These are phyloP conservation scores for Pitta sordida DNA, from an alignment of 2,113 vertebrate species.

Conservation along the genomic window DNA sequence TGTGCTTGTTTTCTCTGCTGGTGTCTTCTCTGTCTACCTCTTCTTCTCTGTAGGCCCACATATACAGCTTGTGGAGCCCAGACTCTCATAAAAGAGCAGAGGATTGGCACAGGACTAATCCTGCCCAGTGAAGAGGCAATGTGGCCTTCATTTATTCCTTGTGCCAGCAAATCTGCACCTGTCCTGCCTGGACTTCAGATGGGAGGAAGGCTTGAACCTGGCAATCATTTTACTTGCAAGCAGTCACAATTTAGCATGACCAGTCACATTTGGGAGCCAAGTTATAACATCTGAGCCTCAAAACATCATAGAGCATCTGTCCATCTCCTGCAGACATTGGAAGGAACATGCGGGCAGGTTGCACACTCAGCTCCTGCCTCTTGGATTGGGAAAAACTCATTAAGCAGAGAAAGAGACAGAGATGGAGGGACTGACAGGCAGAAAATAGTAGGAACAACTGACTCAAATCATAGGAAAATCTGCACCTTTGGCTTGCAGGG, in stretches of 20 bases:
- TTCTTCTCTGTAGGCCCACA: not conserved
- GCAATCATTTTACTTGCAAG: not conserved
- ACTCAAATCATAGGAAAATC: not conserved
- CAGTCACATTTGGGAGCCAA: not conserved
- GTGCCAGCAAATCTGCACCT: not conserved
- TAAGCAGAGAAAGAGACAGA: not conserved
- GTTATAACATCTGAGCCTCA: not conserved
- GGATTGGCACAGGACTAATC: not conserved
- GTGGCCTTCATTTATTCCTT: not conserved
- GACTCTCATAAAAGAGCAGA: not conserved
- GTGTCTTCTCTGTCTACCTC: conserved; percentile 33
- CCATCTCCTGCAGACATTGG: not conserved
- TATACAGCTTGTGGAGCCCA: not conserved
- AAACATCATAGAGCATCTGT: accelerated
- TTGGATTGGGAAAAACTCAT: not conserved
- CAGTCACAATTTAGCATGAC: not conserved
- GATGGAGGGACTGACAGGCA: not conserved
- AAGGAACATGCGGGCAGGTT: not conserved
- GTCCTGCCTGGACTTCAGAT: not conserved
- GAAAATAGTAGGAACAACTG: not conserved
- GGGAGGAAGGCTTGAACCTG: not conserved
- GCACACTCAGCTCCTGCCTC: not conserved
- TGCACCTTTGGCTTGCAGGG: not conserved
- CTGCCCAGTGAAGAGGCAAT: not conserved
- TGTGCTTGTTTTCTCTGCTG: not conserved